Conservation (phyloP, 1,140 invertebrate species). For the Gryon sp. region DNA sequence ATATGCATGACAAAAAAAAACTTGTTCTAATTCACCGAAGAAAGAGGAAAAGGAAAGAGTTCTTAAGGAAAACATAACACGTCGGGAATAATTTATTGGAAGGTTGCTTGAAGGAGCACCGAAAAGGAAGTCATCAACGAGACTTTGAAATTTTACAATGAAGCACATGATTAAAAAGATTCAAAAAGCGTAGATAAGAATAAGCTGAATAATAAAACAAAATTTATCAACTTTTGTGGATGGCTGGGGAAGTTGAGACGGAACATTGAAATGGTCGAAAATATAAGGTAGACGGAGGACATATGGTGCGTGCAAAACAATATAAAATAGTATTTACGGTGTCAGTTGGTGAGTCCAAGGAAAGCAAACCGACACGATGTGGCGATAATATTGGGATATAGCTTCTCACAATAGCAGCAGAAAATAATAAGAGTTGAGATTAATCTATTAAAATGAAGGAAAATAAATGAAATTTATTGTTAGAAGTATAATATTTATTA, state of each 20-base stretch:
- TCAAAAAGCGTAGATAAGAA: not conserved
- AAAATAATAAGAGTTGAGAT: slow-evolving; percentile 25
- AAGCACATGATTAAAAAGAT: slow-evolving; percentile 16
- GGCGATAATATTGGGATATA: slow-evolving; percentile 34
- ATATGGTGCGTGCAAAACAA: slow-evolving; percentile 40
- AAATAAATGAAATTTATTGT: no score
- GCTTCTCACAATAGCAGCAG: slow-evolving; percentile 12
- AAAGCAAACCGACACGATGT: slow-evolving; percentile 14
- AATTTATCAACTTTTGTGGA: slow-evolving; percentile 27
- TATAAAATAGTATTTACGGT: slow-evolving; percentile 11
- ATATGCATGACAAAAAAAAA: slow-evolving; percentile 21
- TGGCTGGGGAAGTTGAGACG: not conserved
- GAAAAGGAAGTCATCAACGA: slow-evolving; percentile 7
- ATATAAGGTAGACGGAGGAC: slow-evolving; percentile 18
- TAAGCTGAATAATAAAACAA: slow-evolving; percentile 18
- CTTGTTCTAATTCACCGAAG: slow-evolving; percentile 7
- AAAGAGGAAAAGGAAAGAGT: not conserved
- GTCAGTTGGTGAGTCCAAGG: slow-evolving; percentile 29
- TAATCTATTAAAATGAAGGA: slow-evolving; percentile 13
- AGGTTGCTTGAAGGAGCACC: not conserved
- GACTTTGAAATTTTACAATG: not conserved
- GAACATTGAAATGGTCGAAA: slow-evolving; percentile 18
- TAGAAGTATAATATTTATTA: no score
- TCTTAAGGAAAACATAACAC: slow-evolving; percentile 9
- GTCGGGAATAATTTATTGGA: slow-evolving; percentile 14